A percentile compares a stretch with the other conserved stretches of the same genome.
Evolutionary conservation across 2,888 invertebrate genomes (phyloP).

Genomic region (Pocota personata): DNA sequence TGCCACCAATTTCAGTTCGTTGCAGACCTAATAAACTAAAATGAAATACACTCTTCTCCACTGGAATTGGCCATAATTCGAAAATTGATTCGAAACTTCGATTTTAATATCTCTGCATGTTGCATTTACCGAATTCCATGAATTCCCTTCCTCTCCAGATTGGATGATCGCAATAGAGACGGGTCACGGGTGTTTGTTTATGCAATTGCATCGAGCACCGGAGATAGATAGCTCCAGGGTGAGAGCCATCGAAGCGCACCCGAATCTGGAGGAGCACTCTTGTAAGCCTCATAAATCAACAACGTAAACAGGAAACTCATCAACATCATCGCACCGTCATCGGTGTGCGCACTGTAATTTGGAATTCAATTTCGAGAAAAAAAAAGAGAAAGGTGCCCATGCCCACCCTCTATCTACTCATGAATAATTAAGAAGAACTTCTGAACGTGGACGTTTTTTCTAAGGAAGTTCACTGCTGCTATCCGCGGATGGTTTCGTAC

Average conservation of each 20-base stretch:
- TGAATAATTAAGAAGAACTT: slow-evolving; percentile 55
- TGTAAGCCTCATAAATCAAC: slow-evolving; percentile 70
- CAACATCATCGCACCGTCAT: slow-evolving; percentile 61
- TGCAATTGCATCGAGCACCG: slow-evolving; percentile 63
- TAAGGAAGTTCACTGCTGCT: slow-evolving; percentile 19
- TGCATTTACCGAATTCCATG: slow-evolving; percentile 44
- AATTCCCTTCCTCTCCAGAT: slow-evolving; percentile 28
- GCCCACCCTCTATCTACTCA: slow-evolving; percentile 28
- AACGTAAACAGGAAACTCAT: slow-evolving; percentile 69
- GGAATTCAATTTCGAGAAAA: slow-evolving; percentile 37
- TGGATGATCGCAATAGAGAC: too few relatives aligned
- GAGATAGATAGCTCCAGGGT: slow-evolving; percentile 49
- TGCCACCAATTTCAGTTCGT: background rate
- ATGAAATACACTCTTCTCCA: slow-evolving; percentile 61
- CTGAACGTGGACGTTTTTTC: slow-evolving; percentile 30
- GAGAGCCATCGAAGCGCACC: slow-evolving; percentile 55
- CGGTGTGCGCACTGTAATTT: slow-evolving; percentile 38
- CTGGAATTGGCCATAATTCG: slow-evolving; percentile 58
- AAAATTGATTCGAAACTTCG: slow-evolving; percentile 46
- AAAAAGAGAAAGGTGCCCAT: slow-evolving; percentile 40
- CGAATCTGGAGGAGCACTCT: slow-evolving; percentile 60
- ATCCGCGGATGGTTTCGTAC: slow-evolving; percentile 15
- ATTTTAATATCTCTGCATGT: slow-evolving; percentile 16
- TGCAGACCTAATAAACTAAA: slow-evolving; percentile 67
- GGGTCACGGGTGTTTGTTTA: slow-evolving; percentile 55